These are phyloP conservation scores for Eustalomyia histrio DNA, from an alignment of 2,888 invertebrate species.

Conservation along the genomic window DNA sequence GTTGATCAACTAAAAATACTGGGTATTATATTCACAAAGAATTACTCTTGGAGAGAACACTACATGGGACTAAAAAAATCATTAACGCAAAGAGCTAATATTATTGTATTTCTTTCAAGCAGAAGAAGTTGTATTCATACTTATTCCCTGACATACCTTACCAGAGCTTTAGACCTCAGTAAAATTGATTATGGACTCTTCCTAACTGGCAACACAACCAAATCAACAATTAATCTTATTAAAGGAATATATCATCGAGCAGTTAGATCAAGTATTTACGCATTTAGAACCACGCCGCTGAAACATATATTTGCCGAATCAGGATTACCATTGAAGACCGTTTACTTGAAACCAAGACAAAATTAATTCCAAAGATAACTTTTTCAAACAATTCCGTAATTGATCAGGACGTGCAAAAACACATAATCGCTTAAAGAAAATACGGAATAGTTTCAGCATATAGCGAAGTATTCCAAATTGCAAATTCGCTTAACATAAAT, in stretches of 20 bases:
- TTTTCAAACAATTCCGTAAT: no score
- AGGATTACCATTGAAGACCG: no score
- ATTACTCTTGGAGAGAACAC: conserved; percentile 24
- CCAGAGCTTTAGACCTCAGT: neutral
- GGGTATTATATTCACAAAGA: no score
- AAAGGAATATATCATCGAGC: no score
- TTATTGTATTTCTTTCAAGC: neutral
- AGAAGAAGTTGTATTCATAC: no score
- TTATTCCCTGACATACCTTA: conserved; percentile 10
- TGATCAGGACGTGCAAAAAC: neutral
- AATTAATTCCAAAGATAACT: no score
- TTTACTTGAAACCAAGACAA: no score
- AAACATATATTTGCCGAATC: no score
- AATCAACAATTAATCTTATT: conserved; percentile 7
- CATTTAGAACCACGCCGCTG: no score
- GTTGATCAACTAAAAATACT: no score
- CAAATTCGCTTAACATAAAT: no score
- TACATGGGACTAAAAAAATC: neutral
- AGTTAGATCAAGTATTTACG: no score
- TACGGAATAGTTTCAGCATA: conserved; percentile 1
- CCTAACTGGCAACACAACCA: conserved; percentile 1
- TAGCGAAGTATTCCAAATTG: conserved; percentile 6
- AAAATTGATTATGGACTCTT: conserved; percentile 24
- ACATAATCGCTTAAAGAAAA: neutral
- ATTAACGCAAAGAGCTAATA: neutral